Evolutionary conservation across 2,888 invertebrate genomes (phyloP).

Genomic region (Neria commutata): DNA sequence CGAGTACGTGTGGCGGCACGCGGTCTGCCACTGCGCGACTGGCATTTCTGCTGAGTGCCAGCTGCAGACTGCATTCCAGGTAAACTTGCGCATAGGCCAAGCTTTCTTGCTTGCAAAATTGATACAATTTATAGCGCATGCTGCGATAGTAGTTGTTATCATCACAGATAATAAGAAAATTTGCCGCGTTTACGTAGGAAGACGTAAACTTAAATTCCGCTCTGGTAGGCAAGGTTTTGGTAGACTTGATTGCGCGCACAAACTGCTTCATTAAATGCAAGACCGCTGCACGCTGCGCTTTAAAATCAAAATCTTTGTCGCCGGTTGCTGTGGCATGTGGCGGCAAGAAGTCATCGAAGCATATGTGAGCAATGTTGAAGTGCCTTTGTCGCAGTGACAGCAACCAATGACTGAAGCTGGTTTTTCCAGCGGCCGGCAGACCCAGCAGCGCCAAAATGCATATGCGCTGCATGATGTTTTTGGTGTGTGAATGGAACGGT

Average conservation of each 20-base stretch:
- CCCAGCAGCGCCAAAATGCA: slow-evolving; percentile 53
- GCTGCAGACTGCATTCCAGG: slow-evolving; percentile 31
- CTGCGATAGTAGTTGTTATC: slow-evolving; percentile 59
- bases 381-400: slow-evolving; percentile 19
- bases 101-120: slow-evolving; percentile 38
- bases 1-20: slow-evolving; percentile 41
- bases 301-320: slow-evolving; percentile 28
- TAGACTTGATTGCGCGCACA: slow-evolving; percentile 28
- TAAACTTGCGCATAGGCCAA: slow-evolving; percentile 49
- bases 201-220: neutral
- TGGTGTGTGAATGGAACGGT: slow-evolving; percentile 6
- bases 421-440: slow-evolving; percentile 56
- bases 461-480: slow-evolving; percentile 51
- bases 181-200: slow-evolving; percentile 7
- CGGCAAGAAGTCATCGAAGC: slow-evolving; percentile 49
- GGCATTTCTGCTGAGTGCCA: slow-evolving; percentile 39
- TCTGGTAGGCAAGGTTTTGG: neutral
- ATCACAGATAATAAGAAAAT: slow-evolving; percentile 51
- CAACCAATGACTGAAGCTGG: slow-evolving; percentile 44
- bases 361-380: slow-evolving; percentile 47
- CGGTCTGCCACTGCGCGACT: slow-evolving; percentile 24
- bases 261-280: slow-evolving; percentile 31
- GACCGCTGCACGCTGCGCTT: slow-evolving; percentile 39
- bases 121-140: slow-evolving; percentile 56
- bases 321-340: slow-evolving; percentile 6